Evolutionary conservation across 2,888 invertebrate species (phyloP).

Genomic region (Drosophila yooni): DNA sequence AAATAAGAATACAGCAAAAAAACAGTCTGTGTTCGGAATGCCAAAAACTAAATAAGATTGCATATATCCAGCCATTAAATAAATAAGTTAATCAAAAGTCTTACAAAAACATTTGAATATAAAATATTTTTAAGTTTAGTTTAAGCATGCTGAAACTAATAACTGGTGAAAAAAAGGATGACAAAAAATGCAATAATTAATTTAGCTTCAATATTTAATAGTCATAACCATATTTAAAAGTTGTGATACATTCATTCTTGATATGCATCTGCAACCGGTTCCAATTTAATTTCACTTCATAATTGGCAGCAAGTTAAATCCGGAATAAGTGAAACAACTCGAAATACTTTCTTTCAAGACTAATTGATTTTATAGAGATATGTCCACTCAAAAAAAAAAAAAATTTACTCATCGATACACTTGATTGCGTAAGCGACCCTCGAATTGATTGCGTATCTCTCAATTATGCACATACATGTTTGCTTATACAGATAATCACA

Average conservation of each 20-base stretch:
- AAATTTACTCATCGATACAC: background rate
- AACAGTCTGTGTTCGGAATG: background rate
- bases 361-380: background rate
- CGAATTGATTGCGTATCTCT: conserved; percentile 2
- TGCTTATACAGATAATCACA: conserved; percentile 26
- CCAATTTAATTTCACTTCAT: conserved; percentile 2
- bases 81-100: background rate
- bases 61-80: background rate
- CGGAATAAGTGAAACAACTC: background rate
- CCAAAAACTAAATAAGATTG: background rate
- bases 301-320: background rate
- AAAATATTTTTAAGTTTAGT: background rate
- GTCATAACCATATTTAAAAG: background rate
- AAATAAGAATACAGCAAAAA: conserved; percentile 5
- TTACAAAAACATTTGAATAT: background rate
- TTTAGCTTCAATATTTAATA: background rate
- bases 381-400: background rate
- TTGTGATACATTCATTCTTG: background rate
- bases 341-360: background rate
- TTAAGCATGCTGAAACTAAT: background rate
- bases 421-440: conserved; percentile 8
- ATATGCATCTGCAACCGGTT: conserved; percentile 8
- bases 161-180: background rate
- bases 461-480: conserved; percentile 18
- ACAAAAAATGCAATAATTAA: background rate